These are phyloP conservation scores for Daubentonia madagascariensis DNA, from an alignment of 2,113 vertebrate genomes.

Conservation along the genomic window DNA sequence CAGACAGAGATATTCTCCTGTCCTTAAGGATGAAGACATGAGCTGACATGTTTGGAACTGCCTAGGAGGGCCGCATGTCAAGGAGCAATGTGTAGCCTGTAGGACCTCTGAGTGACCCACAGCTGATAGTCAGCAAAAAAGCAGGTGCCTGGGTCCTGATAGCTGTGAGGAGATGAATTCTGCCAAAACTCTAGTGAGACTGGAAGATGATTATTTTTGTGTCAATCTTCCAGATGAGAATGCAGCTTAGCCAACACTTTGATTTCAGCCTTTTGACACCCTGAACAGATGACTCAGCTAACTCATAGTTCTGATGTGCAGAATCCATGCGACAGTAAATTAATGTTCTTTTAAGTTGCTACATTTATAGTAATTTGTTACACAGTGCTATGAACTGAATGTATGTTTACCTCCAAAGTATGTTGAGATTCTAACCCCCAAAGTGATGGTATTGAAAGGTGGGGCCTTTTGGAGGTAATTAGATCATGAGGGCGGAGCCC, in stretches of 20 bases:
- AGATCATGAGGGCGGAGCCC: no score
- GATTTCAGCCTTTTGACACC: neutral
- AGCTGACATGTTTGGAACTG: neutral
- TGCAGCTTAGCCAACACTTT: neutral
- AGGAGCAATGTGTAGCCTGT: neutral
- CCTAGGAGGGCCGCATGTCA: neutral
- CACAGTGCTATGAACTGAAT: neutral
- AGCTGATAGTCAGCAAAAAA: neutral
- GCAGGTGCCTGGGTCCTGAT: fast-evolving
- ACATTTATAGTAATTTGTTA: neutral
- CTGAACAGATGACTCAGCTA: neutral
- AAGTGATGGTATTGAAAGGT: neutral
- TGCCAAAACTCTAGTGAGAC: neutral
- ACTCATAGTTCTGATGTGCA: neutral
- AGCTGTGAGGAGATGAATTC: neutral
- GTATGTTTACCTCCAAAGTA: neutral
- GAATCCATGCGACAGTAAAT: neutral
- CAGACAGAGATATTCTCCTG: neutral
- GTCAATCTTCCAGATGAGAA: neutral
- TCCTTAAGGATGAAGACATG: neutral
- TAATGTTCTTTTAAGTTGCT: neutral
- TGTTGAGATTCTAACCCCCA: neutral
- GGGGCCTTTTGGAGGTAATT: neutral
- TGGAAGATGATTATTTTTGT: neutral
- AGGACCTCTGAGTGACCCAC: neutral